Conservation (phyloP, 2,888 invertebrate species). For the Cyclophora punctaria region DNA sequence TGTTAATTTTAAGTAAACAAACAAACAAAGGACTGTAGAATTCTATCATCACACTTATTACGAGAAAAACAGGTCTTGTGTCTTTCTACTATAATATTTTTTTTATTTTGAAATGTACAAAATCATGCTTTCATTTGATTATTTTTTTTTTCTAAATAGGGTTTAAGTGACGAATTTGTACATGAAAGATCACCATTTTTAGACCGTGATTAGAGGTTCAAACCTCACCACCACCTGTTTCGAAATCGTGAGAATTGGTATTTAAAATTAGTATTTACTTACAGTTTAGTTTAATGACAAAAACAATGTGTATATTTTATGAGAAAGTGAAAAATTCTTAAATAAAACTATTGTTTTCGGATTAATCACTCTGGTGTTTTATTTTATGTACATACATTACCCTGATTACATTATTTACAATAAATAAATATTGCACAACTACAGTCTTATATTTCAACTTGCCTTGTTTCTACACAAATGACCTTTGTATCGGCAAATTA, state of each 20-base stretch:
- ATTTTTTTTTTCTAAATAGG: constrained; percentile 66
- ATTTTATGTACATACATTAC: constrained; percentile 42
- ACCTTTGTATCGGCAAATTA: too few species aligned
- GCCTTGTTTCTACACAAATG: too few species aligned
- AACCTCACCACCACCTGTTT: constrained; percentile 39
- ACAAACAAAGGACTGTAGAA: constrained; percentile 64
- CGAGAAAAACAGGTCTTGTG: constrained; percentile 51
- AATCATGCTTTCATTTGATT: constrained; percentile 70
- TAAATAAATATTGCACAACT: neutral
- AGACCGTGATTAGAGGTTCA: constrained; percentile 19
- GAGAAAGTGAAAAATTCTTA: constrained; percentile 75
- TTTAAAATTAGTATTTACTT: constrained; percentile 76
- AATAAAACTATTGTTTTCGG: constrained; percentile 77
- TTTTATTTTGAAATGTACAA: constrained; percentile 70
- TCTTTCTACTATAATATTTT: constrained; percentile 37
- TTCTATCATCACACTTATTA: constrained; percentile 71
- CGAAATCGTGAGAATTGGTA: constrained; percentile 67
- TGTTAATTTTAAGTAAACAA: constrained; percentile 63
- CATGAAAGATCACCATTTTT: constrained; percentile 49
- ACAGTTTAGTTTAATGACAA: constrained; percentile 75
- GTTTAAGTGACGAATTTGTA: constrained; percentile 68
- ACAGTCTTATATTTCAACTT: too few species aligned
- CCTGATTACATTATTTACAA: constrained; percentile 12
- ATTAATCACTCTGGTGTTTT: constrained; percentile 69
- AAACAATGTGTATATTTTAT: constrained; percentile 76